Evolutionary conservation across 2,113 vertebrate species (phyloP).

Genomic region (Gasterosteus aculeatus): DNA sequence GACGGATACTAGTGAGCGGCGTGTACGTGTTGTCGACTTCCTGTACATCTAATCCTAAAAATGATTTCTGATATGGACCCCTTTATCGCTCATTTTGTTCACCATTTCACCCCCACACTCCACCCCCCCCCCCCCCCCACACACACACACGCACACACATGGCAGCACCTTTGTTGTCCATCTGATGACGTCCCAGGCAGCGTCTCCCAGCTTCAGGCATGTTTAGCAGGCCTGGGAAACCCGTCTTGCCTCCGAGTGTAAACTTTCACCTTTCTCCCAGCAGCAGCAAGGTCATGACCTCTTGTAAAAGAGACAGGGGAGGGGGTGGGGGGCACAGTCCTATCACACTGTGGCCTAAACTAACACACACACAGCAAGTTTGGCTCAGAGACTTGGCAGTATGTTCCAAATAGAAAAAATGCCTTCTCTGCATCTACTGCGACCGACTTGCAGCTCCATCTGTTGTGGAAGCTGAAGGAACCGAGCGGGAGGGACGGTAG

Average conservation of each 20-base stretch:
- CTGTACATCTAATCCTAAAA: constrained; percentile 9
- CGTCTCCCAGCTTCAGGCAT: constrained; percentile 59
- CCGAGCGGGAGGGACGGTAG: background rate
- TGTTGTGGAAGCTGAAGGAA: background rate
- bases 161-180: constrained; percentile 18
- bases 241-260: constrained; percentile 44
- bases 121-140: background rate
- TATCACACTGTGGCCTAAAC: constrained; percentile 11
- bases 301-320: constrained; percentile 33
- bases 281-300: constrained; percentile 48
- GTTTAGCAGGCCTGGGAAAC: constrained; percentile 50
- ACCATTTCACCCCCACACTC: background rate
- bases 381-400: background rate
- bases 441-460: constrained; percentile 3
- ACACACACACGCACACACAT: constrained; percentile 15
- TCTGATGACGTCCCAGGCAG: constrained; percentile 33
- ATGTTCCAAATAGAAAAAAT: background rate
- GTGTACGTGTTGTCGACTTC: constrained; percentile 24
- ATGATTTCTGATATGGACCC: constrained; percentile 10
- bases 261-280: constrained; percentile 62
- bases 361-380: constrained; percentile 12
- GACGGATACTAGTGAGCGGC: background rate
- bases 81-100: background rate
- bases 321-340: background rate
- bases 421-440: background rate